Conservation (phyloP, 2,888 invertebrate species). For the Ceramica pisi region DNA sequence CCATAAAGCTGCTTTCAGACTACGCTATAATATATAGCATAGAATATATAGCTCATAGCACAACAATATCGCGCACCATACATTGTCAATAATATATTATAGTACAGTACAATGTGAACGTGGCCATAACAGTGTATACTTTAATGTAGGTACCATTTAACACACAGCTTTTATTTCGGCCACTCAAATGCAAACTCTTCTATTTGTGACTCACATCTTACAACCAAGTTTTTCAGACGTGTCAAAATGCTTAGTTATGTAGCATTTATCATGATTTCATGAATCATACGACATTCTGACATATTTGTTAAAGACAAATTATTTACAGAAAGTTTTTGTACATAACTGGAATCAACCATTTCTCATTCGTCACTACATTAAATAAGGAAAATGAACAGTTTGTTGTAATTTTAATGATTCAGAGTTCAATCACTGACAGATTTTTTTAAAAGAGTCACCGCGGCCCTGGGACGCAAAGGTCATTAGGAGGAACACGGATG, state of each 20-base stretch:
- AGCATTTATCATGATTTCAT: constrained; percentile 28
- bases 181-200: neutral
- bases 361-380: constrained; percentile 30
- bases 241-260: neutral
- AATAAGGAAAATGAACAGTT: constrained; percentile 30
- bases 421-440: constrained; percentile 4
- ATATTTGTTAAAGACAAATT: constrained; percentile 21
- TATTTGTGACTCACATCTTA: constrained; percentile 20
- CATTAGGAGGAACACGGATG: no score
- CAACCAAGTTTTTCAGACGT: neutral
- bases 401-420: constrained; percentile 44
- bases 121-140: no score
- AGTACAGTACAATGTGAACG: no score
- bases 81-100: no score
- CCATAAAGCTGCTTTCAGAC: no score
- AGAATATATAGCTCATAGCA: no score
- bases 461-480: no score
- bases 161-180: no score
- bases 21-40: no score
- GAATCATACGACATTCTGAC: constrained; percentile 11
- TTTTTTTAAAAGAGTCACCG: no score
- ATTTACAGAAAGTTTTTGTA: constrained; percentile 19
- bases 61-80: no score
- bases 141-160: no score
- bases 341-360: constrained; percentile 14